Evolutionary conservation across 2,888 invertebrate species (phyloP).

Genomic region (Apamea crenata): DNA sequence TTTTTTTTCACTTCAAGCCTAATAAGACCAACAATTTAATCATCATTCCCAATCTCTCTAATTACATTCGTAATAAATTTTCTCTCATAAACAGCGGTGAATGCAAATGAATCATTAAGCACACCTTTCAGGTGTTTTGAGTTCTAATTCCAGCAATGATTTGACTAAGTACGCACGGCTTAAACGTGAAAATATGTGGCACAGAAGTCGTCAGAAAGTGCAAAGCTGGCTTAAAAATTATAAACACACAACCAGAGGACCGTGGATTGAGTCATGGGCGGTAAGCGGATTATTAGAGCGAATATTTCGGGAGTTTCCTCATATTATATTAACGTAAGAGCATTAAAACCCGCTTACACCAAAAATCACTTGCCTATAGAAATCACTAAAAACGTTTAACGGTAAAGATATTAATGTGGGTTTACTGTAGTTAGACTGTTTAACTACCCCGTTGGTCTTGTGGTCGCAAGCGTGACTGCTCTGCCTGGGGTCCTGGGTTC

Average conservation of each 20-base stretch:
- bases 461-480: too few species aligned
- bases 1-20: too few species aligned
- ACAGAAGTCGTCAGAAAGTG: constrained; percentile 63
- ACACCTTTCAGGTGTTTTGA: constrained; percentile 54
- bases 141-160: constrained; percentile 59
- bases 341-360: neutral
- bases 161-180: constrained; percentile 52
- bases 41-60: neutral
- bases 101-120: constrained; percentile 57
- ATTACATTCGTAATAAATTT: constrained; percentile 21
- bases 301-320: neutral
- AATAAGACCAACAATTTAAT: neutral
- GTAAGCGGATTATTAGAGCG: neutral
- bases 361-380: neutral
- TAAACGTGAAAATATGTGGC: constrained; percentile 63
- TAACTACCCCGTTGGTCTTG: too few species aligned
- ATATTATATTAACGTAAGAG: neutral
- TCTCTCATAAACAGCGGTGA: constrained; percentile 15
- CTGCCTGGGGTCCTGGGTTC: too few species aligned
- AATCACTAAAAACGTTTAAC: neutral
- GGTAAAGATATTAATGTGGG: neutral
- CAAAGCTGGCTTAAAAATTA: constrained; percentile 70
- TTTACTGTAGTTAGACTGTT: too few species aligned
- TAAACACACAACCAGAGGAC: constrained; percentile 58
- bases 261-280: constrained; percentile 25